These are phyloP conservation scores for Euzetes globulus DNA, from an alignment of 2,888 invertebrate genomes.

Conservation along the genomic window DNA sequence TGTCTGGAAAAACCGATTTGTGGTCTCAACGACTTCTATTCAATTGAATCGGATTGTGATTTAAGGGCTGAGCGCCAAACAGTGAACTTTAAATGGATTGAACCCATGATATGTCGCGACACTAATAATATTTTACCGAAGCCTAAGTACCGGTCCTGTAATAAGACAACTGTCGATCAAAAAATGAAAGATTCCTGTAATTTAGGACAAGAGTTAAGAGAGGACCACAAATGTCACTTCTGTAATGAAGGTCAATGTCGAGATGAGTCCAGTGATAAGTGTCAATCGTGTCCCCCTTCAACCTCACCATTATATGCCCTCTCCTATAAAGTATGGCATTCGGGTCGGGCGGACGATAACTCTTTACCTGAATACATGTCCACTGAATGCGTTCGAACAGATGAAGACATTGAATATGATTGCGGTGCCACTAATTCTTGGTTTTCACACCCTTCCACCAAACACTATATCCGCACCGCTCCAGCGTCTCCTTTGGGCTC, in stretches of 20 bases:
- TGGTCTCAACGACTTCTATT: conserved; percentile 51
- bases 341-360: conserved; percentile 50
- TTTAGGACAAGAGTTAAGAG: conserved; percentile 52
- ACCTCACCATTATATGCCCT: conserved; percentile 54
- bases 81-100: conserved; percentile 51
- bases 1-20: conserved; percentile 52
- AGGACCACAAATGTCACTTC: conserved; percentile 50
- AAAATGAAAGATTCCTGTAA: conserved; percentile 53
- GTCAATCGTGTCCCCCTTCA: conserved; percentile 49
- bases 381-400: conserved; percentile 2
- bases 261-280: conserved; percentile 48
- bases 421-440: background rate
- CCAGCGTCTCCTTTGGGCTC: conserved; percentile 51
- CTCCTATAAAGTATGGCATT: conserved; percentile 50
- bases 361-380: conserved; percentile 41
- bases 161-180: conserved; percentile 41
- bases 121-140: conserved; percentile 28
- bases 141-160: background rate
- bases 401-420: background rate
- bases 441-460: background rate
- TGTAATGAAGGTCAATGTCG: conserved; percentile 51
- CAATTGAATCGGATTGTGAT: conserved; percentile 48
- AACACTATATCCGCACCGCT: conserved; percentile 50
- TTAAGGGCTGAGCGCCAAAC: conserved; percentile 49
- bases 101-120: conserved; percentile 53